A percentile compares a stretch with the other conserved stretches of the same genome.
Evolutionary conservation across 2,888 invertebrate genomes (phyloP).

Genomic region (Pristionchus exspectatus): DNA sequence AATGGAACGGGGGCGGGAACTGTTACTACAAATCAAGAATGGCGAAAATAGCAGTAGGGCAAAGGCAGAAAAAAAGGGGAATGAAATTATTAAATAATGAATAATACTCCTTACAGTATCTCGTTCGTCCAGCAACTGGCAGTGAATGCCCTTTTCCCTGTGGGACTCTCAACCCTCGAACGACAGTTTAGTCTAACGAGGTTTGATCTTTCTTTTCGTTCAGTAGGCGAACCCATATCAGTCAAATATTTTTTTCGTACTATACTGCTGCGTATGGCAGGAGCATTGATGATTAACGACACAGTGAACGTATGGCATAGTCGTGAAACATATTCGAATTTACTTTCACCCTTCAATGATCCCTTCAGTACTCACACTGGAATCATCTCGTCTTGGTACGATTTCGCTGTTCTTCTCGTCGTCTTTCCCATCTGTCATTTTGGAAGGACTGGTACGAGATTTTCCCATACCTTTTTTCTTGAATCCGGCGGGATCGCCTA

Average conservation of each 20-base stretch:
- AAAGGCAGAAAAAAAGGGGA: background rate
- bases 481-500: too few species aligned
- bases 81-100: background rate
- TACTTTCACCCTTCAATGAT: background rate
- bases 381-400: slow-evolving; percentile 78
- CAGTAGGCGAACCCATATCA: background rate
- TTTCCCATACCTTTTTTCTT: background rate
- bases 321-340: background rate
- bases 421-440: slow-evolving; percentile 78
- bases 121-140: slow-evolving; percentile 74
- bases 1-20: slow-evolving; percentile 16
- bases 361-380: slow-evolving; percentile 80
- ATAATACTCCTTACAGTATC: background rate
- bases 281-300: too few species aligned
- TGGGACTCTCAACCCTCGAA: slow-evolving; percentile 76
- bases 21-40: background rate
- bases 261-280: too few species aligned
- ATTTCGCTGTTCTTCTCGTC: slow-evolving; percentile 77
- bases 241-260: too few species aligned
- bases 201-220: slow-evolving; percentile 55
- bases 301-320: background rate
- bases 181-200: slow-evolving; percentile 77
- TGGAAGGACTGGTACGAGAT: slow-evolving; percentile 71
- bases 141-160: slow-evolving; percentile 77
- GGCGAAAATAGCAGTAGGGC: background rate